Evolutionary conservation across 2,888 invertebrate species (phyloP).

Genomic region (Lepidonotus clava): DNA sequence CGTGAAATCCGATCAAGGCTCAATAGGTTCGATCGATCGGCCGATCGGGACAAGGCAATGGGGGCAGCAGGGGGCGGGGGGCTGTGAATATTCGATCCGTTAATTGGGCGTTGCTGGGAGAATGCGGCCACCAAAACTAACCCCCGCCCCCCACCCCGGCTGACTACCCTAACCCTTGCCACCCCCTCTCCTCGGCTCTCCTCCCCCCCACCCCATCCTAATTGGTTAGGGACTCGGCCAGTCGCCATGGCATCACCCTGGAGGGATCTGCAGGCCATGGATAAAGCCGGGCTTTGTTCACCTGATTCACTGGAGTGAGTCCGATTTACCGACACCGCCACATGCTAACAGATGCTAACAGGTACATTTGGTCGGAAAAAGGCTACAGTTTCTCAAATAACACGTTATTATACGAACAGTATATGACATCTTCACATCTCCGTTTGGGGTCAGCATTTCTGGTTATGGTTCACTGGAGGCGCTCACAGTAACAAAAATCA

Average conservation of each 20-base stretch:
- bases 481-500: not conserved
- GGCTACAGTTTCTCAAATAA: too few relatives aligned
- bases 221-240: constrained; percentile 28
- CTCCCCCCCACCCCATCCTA: not conserved
- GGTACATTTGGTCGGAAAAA: too few relatives aligned
- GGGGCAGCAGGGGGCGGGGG: not conserved
- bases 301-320: too few relatives aligned
- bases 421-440: too few relatives aligned
- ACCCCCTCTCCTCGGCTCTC: not conserved
- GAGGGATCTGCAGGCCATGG: too few relatives aligned
- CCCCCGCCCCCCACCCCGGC: not conserved
- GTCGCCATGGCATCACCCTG: constrained; percentile 39
- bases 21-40: constrained; percentile 20
- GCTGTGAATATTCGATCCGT: constrained; percentile 20
- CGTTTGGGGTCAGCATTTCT: not conserved
- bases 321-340: too few relatives aligned
- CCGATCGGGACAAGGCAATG: not conserved
- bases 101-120: constrained; percentile 31
- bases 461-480: not conserved
- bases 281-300: too few relatives aligned
- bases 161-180: not conserved
- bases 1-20: constrained; percentile 3
- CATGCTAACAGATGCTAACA: too few relatives aligned
- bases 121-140: constrained; percentile 1
- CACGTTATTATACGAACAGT: too few relatives aligned